phyloP scores from a whole-genome alignment of 2,113 vertebrate species.

The Myocastor coypus region DNA sequence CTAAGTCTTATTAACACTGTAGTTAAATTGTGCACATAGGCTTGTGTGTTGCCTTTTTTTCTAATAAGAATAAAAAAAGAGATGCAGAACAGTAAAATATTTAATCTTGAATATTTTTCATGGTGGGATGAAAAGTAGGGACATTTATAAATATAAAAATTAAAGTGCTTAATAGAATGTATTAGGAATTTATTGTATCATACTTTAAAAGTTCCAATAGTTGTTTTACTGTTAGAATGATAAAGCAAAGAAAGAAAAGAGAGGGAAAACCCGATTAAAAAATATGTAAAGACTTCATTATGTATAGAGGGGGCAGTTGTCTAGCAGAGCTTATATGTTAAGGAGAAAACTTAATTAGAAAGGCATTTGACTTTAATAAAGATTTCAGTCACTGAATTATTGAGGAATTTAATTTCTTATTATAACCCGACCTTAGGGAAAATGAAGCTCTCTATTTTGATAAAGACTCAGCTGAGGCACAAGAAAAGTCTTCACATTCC shows the following conservation, averaged over 20 bases:
- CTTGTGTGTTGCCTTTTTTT: constrained; percentile 15
- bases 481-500: constrained; percentile 40
- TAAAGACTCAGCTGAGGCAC: constrained; percentile 37
- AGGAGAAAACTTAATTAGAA: constrained; percentile 66
- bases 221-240: constrained; percentile 30
- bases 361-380: constrained; percentile 77
- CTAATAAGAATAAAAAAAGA: constrained; percentile 33
- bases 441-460: constrained; percentile 66
- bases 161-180: constrained; percentile 13
- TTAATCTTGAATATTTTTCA: constrained; percentile 50
- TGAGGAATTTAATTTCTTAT: constrained; percentile 76
- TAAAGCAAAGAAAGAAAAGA: constrained; percentile 52
- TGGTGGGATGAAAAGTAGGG: constrained; percentile 46
- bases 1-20: constrained; percentile 45
- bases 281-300: constrained; percentile 63
- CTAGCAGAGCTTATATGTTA: constrained; percentile 59
- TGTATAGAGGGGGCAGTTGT: constrained; percentile 12
- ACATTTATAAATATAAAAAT: constrained; percentile 41
- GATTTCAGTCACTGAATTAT: constrained; percentile 50
- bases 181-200: constrained; percentile 64
- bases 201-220: constrained; percentile 58
- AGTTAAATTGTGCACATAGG: constrained; percentile 16
- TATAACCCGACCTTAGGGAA: constrained; percentile 67
- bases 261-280: constrained; percentile 59
- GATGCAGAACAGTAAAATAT: constrained; percentile 42